Evolutionary conservation across 2,888 invertebrate genomes (phyloP).

Genomic region (Homarus gammarus): DNA sequence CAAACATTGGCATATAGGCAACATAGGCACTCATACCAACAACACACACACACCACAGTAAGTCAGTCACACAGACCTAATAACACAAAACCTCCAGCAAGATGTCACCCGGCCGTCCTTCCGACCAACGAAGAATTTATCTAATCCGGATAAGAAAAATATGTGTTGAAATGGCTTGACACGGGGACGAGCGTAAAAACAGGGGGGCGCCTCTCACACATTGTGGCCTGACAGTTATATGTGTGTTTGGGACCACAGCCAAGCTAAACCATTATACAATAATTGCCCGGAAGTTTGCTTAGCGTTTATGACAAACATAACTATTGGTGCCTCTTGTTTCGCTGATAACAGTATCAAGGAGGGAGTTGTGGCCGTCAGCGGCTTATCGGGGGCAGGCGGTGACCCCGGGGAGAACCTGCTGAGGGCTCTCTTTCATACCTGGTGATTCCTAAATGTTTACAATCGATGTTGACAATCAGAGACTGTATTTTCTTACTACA

Average conservation of each 20-base stretch:
- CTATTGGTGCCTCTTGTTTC: constrained; percentile 50
- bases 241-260: constrained; percentile 48
- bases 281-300: constrained; percentile 56
- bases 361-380: neutral
- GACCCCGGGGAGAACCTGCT: too few relatives aligned
- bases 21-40: neutral
- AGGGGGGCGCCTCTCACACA: constrained; percentile 32
- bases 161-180: constrained; percentile 61
- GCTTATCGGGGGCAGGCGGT: neutral
- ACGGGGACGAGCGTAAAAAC: constrained; percentile 36
- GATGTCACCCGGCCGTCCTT: constrained; percentile 4
- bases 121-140: constrained; percentile 39
- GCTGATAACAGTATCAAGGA: constrained; percentile 40
- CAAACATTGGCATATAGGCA: neutral
- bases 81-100: neutral
- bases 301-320: constrained; percentile 49
- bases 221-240: constrained; percentile 50
- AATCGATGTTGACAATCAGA: too few relatives aligned
- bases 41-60: neutral
- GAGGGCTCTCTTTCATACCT: too few relatives aligned
- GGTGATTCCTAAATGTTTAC: too few relatives aligned
- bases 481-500: too few relatives aligned
- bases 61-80: neutral
- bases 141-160: constrained; percentile 58
- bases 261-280: constrained; percentile 55